Evolutionary conservation across 64 coral and sea anemone species (phyloP).

Genomic region (Platygyra sinensis): DNA sequence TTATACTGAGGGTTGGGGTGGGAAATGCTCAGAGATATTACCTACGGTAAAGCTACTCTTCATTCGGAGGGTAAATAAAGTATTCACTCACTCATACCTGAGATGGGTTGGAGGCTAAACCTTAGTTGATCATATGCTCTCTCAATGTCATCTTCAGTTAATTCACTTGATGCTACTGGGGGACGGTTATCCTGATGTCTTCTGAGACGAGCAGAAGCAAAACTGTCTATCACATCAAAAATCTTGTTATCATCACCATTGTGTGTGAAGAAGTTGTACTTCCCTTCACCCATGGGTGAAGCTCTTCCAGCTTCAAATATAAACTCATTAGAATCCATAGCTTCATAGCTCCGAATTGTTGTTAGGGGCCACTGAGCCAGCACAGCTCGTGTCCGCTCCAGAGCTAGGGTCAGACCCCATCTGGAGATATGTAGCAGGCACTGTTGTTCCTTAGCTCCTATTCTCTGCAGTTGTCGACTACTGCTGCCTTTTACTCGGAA

Average conservation of each 20-base stretch:
- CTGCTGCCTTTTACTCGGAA: constrained; percentile 88
- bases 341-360: constrained; percentile 95
- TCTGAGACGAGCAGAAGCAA: constrained; percentile 66
- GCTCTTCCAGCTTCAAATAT: constrained; percentile 90
- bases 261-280: constrained; percentile 74
- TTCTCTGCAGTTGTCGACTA: constrained; percentile 86
- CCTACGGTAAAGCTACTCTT: no score
- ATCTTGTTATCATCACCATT: constrained; percentile 88
- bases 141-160: constrained; percentile 82
- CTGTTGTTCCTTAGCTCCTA: constrained; percentile 90
- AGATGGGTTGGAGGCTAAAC: constrained; percentile 70
- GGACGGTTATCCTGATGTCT: constrained; percentile 16
- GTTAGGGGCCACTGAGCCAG: constrained; percentile 98
- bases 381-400: constrained; percentile 87
- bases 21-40: no score
- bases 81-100: constrained; percentile 43
- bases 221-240: constrained; percentile 94
- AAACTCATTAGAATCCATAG: constrained; percentile 84
- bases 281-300: constrained; percentile 94
- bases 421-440: constrained; percentile 90
- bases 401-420: constrained; percentile 86
- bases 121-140: constrained; percentile 84
- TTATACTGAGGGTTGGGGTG: no score
- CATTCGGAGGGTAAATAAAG: no score
- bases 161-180: constrained; percentile 38